Evolutionary conservation across 2,113 vertebrate genomes (phyloP).

Genomic region (Arizona elegans): DNA sequence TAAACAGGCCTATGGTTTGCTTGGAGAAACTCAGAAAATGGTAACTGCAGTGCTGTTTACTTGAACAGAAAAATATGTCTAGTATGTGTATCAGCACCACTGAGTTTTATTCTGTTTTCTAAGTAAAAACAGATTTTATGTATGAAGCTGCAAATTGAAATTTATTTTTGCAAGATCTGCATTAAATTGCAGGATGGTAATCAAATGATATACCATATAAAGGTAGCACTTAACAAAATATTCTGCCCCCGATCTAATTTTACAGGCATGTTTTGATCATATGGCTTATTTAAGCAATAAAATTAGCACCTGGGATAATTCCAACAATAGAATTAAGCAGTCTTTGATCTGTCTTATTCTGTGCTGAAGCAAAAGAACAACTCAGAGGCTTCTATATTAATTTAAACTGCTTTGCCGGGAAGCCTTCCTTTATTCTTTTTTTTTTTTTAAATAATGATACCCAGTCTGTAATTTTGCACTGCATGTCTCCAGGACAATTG

Average conservation of each 20-base stretch:
- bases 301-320: constrained; percentile 13
- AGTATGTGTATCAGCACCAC: neutral
- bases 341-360: constrained; percentile 14
- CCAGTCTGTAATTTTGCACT: neutral
- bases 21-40: neutral
- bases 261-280: accelerated
- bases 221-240: neutral
- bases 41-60: neutral
- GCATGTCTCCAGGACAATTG: neutral
- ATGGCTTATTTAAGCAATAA: neutral
- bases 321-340: neutral
- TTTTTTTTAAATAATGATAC: neutral
- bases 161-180: neutral
- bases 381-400: neutral
- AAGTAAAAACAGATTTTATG: neutral
- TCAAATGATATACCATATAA: neutral
- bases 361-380: neutral
- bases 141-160: neutral
- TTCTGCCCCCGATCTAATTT: neutral
- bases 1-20: neutral
- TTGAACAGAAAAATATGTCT: neutral
- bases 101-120: neutral
- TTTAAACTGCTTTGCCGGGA: neutral
- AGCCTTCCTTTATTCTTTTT: neutral
- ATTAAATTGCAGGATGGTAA: neutral